Evolutionary conservation across 2,797 vertebrate genomes (phyloP), one percentile per base, ranked within the genome.

Genomic region (Macropodus opercularis): DNA sequence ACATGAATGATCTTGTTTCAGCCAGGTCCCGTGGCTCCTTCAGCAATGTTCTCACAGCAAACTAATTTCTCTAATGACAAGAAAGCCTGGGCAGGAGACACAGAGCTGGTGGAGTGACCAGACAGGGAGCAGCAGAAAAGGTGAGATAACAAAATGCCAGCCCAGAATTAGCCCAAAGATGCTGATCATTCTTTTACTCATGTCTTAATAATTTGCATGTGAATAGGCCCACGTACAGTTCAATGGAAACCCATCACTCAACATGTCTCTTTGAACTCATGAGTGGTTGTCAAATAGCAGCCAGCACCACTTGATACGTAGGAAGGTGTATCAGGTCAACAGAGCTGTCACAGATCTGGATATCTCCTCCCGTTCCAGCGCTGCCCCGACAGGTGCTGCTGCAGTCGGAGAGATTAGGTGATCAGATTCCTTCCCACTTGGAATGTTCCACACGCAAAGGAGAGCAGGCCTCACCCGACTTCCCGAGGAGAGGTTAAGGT

Each of bases 311-410:
- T 69, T 75, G 85, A 88, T 83, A 78, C 64, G 63, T 31, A 61
- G 21, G 18, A 56, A 73, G 55, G 43, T 60, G 69, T 76, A 79
- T 89, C 63, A 5, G 71, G 75, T 88, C 75, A 63, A 54, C 29
- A 22, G 68, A 72, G 79, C 75, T 72, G 75, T 72, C 72, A 80
- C 65, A 56, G 63, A 84, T 84, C 70, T 69, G 66, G 56, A 79
- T 68, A 67, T 46, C 49, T 67, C 70, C 48, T 43, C 69, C 26
- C 6, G 3, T 57, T 77, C 51, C 52, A 52, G 34, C 9, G 18
- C 71, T 72, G 70, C 60, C 41, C 61, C 54, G 60, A 92, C 91
- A 93, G 92, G 90, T 92, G 91, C 80, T 76, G 69, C 59, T 75
- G 80, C 73, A 65, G 63, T 72, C 31, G 9, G 63, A 64, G 68